Percentiles rank a stretch among this genome's conserved stretches.
phyloP scores from a whole-genome alignment of 2,797 vertebrate genomes.

The Chiroxiphia lanceolata region DNA sequence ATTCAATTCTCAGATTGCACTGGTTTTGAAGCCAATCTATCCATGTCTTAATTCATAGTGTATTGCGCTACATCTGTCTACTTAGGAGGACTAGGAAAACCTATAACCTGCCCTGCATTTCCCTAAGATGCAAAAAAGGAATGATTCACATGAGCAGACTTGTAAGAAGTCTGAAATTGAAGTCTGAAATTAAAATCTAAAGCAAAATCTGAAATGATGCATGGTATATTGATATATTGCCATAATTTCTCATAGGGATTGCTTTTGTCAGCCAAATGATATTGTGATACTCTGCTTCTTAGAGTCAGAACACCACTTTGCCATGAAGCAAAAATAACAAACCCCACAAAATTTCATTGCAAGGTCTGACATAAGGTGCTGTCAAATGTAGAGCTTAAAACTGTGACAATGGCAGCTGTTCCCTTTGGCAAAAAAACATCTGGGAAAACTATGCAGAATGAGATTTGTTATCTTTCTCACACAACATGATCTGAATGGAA shows the following conservation, averaged over 20 bases:
- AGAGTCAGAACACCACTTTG: slow-evolving; percentile 15
- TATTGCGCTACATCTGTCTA: not conserved
- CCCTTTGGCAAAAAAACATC: slow-evolving; percentile 66
- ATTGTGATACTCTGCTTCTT: not conserved
- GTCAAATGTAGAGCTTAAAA: slow-evolving; percentile 53
- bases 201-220: not conserved
- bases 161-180: slow-evolving; percentile 19
- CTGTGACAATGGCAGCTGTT: slow-evolving; percentile 72
- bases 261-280: not conserved
- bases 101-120: not conserved
- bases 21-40: slow-evolving; percentile 12
- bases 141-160: slow-evolving; percentile 16
- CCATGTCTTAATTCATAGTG: not conserved
- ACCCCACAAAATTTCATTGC: slow-evolving; percentile 22
- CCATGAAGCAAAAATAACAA: slow-evolving; percentile 9
- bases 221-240: not conserved
- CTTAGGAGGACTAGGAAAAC: not conserved
- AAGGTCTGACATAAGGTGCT: slow-evolving; percentile 52
- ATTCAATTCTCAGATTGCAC: not conserved
- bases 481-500: slow-evolving; percentile 35
- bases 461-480: slow-evolving; percentile 51
- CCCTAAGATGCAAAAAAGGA: not conserved
- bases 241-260: not conserved
- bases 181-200: not conserved
- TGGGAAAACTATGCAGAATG: slow-evolving; percentile 50